Base-by-base conservation (phyloP, 2,797 vertebrate genomes). In the Paramormyrops hopkinsi region DNA sequence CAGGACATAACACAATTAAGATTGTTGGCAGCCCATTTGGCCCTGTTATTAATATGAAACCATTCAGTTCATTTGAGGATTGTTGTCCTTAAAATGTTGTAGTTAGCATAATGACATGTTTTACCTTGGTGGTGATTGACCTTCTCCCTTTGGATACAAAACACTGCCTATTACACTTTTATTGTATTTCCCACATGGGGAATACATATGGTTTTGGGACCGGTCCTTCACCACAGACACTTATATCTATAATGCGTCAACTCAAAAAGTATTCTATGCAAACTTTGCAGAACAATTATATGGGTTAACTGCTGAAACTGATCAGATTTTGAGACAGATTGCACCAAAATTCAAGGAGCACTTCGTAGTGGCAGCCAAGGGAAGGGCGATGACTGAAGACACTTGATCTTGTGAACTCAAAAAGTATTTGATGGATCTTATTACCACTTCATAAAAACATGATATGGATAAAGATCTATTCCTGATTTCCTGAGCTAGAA, bases 1-100 rank as follows among this genome's bases (percentile, higher is more conserved):
- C 51, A 86, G 56, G 88, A 90, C 91, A 59, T 91, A 90, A 91
- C 93, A 93, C 94, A 93, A 95, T 95, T 95, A 94, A 95, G 14
- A 94, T 93, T 91, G 73, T 90, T 86, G 88, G 8, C 73, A 85
- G 92, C 90, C 56, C 22, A n/a, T 50, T 19, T 86, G 56, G 53
- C 53, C 3, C 56, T 9, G 6, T 86, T 22, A 85, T 85, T 62
- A 65, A 89, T 51, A 86, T 14, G 2, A 65, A n/a, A 54, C 17
- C 14, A 37, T 69, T 86, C 8, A 37, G 41, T 59, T 89, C 37
- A 83, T 53, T n/a, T 37, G 59, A 89, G 56, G 56, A 69, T n/a
- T 86, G 56, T 48, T 85, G 41, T 89, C 22, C 48, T 48, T 85
- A 29, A 69, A 46, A 17, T 56, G 29, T 69, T 89, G 22, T 51